Evolutionary conservation across 2,888 invertebrate genomes (phyloP).

Genomic region (Notodonta dromedarius): DNA sequence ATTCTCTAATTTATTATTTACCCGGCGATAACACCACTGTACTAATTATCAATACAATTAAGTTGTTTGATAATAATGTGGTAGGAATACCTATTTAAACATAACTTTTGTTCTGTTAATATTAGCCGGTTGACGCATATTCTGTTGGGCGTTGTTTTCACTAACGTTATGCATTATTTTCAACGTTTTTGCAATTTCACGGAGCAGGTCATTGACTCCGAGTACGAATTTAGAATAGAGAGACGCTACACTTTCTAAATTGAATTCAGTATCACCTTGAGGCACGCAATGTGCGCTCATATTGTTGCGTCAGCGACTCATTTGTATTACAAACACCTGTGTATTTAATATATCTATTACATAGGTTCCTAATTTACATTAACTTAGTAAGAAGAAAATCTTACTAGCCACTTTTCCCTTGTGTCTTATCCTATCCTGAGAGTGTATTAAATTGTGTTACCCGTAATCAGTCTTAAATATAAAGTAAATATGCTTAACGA

Average conservation of each 20-base stretch:
- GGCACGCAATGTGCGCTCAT: slow-evolving; percentile 57
- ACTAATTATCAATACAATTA: slow-evolving; percentile 52
- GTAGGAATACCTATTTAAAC: slow-evolving; percentile 12
- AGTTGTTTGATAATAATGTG: slow-evolving; percentile 45
- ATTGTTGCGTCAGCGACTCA: slow-evolving; percentile 64
- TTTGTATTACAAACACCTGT: slow-evolving; percentile 30
- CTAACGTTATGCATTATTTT: neutral
- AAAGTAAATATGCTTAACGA: too few relatives aligned
- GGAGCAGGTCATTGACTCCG: slow-evolving; percentile 67
- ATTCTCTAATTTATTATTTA: slow-evolving; percentile 39
- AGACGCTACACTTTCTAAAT: slow-evolving; percentile 78
- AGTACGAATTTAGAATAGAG: slow-evolving; percentile 53
- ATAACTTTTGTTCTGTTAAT: slow-evolving; percentile 10
- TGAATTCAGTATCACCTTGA: slow-evolving; percentile 77
- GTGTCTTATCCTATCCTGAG: too few relatives aligned
- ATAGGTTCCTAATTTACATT: slow-evolving; percentile 20
- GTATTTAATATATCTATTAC: slow-evolving; percentile 23
- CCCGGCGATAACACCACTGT: slow-evolving; percentile 35
- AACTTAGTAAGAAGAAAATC: slow-evolving; percentile 6
- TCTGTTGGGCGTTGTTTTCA: neutral
- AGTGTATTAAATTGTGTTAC: too few relatives aligned
- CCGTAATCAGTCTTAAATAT: too few relatives aligned
- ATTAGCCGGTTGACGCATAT: neutral
- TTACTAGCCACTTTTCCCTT: neutral
- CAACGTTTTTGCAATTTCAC: slow-evolving; percentile 30